phyloP scores from a whole-genome alignment of 2,888 invertebrate species.

The Euzophera pinguis region DNA sequence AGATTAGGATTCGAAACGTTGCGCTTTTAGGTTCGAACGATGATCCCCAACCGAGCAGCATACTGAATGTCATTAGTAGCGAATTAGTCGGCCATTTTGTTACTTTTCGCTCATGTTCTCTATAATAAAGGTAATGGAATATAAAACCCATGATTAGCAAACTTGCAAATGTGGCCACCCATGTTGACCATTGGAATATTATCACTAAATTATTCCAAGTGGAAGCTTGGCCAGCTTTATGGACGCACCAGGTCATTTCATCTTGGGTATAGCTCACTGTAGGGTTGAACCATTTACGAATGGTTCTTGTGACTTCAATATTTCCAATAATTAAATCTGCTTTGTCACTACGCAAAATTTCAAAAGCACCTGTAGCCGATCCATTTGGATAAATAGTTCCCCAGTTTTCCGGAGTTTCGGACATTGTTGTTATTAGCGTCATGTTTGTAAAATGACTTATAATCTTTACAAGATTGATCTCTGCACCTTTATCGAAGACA shows the following conservation, averaged over 20 bases:
- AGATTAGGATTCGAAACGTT: constrained; percentile 65
- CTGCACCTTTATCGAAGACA: constrained; percentile 60
- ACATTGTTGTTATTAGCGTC: constrained; percentile 59
- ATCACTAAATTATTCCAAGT: constrained; percentile 72
- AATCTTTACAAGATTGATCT: constrained; percentile 69
- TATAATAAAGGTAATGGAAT: constrained; percentile 61
- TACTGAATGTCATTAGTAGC: constrained; percentile 65
- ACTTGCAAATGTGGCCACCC: constrained; percentile 59
- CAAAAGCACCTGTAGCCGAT: constrained; percentile 59
- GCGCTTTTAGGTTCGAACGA: constrained; percentile 58
- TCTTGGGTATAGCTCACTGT: constrained; percentile 72
- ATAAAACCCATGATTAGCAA: constrained; percentile 55
- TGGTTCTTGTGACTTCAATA: constrained; percentile 64
- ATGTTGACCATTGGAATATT: constrained; percentile 71
- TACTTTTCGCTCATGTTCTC: constrained; percentile 44
- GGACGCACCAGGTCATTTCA: constrained; percentile 73
- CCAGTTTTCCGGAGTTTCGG: constrained; percentile 61
- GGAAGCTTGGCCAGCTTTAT: constrained; percentile 59
- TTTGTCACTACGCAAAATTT: constrained; percentile 48
- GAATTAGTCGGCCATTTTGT: constrained; percentile 72
- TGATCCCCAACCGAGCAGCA: constrained; percentile 70
- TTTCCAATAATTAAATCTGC: constrained; percentile 68
- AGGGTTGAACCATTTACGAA: constrained; percentile 67
- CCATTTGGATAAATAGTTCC: constrained; percentile 57
- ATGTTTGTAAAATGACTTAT: constrained; percentile 70